Base-by-base conservation (phyloP, 2,113 vertebrate species). In the Sphaerodactylus townsendi region DNA sequence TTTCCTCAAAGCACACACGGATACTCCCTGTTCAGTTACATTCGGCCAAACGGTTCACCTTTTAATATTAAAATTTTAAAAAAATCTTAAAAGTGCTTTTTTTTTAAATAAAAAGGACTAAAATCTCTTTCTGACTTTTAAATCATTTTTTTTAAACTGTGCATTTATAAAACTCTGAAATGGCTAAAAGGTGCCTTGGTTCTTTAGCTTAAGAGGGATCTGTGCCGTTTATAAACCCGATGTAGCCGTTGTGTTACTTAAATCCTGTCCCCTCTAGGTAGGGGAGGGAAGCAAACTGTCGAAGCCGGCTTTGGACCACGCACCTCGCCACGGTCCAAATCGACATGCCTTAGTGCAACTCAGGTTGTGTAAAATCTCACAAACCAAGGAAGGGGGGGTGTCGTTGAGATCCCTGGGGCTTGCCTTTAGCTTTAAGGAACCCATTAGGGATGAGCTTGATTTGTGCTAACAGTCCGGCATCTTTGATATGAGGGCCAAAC, bases 31-130 rank as follows among this genome's bases (percentile, higher is more conserved):
- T 39, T 78, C 15, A 72, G 82, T 90, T 91, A 75, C 46, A 85
- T 85, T 88, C 87, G 64, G 85, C 92, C 90, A 87, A 82, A 44
- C 75, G 56, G 86, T 87, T 92, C 91, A 84, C 91, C 91, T 93
- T 93, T 85, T 85, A 72, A 84, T 81, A 70, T 78, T 76, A 89
- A 81, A 89, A 91, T 89, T 79, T 28, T 81, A 86, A 85, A 83
- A n/a, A 82, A 90, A 88, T 93, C 92, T 94, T 91, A 94, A 95
- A 95, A 95, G 94, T 95, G 94, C 95, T 95, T 95, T 90, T 15
- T 21, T 56, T 71, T 90, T 93, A 93, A 84, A 86, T 46, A 50
- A 85, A 85, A 85, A 83, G 62, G 86, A 86, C 82, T 88, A 5
- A 71, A 81, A 90, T 87, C 75, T 78, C 65, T 86, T 66, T 91